Evolutionary conservation across 2,113 vertebrate genomes (phyloP), one percentile per base, ranked within the genome.

Genomic region (Notiomystis cincta): DNA sequence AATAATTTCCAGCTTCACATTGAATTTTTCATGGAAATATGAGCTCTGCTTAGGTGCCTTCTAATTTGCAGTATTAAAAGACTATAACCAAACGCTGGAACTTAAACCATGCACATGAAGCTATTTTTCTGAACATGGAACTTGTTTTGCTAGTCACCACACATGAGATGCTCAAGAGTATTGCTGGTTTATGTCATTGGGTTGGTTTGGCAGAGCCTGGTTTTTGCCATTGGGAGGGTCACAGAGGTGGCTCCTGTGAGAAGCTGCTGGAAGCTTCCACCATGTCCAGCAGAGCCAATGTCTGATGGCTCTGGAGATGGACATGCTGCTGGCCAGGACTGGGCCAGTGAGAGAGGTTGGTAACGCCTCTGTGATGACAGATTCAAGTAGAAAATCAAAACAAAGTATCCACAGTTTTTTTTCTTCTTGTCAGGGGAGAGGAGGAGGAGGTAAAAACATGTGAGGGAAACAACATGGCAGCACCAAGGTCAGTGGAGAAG

Each of bases 1-100:
- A 95, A 79, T 67, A 78, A 57, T 82, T 96, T 82, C 35, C 70
- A 87, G 44, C 67, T 92, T 90, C 83, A 72, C 48, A 54, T 13
- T 5, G 10, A 65, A 65, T 87, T 85, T 96, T 33, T 86, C 56
- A 83, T 9, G 31, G 31, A 91, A 84, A 80, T 54, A 48, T 0
- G 10, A 82, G 40, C 23, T 48, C 30, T 4, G 14, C n/a, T 64
- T 56, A 76, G 16, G 14, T 71, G 31, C 25, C 25, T 61, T 60
- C 48, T 78, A 67, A 51, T 23, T 38, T 3, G 5, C 28, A 50
- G 51, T 30, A 60, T 75, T 91, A 69, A 84, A 87, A 62, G 23
- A 48, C 30, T 67, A 22, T n/a, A 86, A 56, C 11, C 19, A 44
- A 89, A n/a, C 1, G 1, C 57, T 87, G 40, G 58, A 89, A 83